These are phyloP conservation scores for honey bee (Apis mellifera) DNA, from an alignment of 1,140 invertebrate species.

Conservation along the genomic window Amel_HAv3.1 CM009931.2:17608501-17609000, in stretches of 20 bases:
- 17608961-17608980: slow-evolving; percentile 71
- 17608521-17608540: background rate
- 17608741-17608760: slow-evolving; percentile 25
- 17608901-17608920: slow-evolving; percentile 4
- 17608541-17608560: background rate
- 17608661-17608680: background rate
- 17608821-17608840: slow-evolving; percentile 22
- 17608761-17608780: slow-evolving; percentile 28
- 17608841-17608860: background rate
- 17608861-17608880: background rate
- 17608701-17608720: background rate
- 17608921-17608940: slow-evolving; percentile 77
- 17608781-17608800: background rate
- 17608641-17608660: background rate
- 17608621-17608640: background rate
- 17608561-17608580: slow-evolving; percentile 15
- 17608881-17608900: background rate
- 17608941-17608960: slow-evolving; percentile 77
- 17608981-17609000: slow-evolving; percentile 39
- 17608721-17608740: background rate
- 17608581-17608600: slow-evolving; percentile 25
- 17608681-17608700: background rate
- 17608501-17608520: background rate
- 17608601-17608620: background rate
- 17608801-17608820: background rate